Evolutionary conservation across 2,113 vertebrate genomes (phyloP), one percentile per base, ranked within the genome.

Genomic region (Sceloporus tristichus): DNA sequence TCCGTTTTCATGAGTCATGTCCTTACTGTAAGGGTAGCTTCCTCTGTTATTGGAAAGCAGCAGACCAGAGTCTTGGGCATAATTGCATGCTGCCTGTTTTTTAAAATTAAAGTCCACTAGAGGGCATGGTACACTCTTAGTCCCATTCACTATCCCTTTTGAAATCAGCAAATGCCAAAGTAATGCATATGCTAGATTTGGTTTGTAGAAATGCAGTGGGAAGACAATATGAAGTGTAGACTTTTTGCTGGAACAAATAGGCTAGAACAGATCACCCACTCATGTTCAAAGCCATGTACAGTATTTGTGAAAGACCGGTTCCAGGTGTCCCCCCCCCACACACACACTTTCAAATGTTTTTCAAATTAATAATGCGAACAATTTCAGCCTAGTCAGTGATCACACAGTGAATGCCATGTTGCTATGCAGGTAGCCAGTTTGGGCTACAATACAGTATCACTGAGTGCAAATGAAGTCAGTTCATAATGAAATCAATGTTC

Each of bases 101-200:
- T 76, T 68, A 48, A 75, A 40, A 78, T 56, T n/a, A 71, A 90
- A 94, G 85, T 92, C 94, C 93, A 94, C 95, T 92, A 95, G 94
- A 95, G 94, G 94, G 94, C 93, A 92, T 84, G 88, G 18, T 93
- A 89, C 78, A 87, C 79, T 84, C 89, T 91, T 78, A 79, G 87
- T 81, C 84, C n/a, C 18, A 53, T 48, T 40, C 23, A 38, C 13
- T 6, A 11, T 23, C 18, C 25, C 48, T 71, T 87, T 65, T 34
- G 34, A 80, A 34, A 82, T 40, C 25, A 19, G n/a, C 70, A 40
- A 75, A 13, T 11, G 73, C 40, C 42, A 77, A 76, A 56, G 14
- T 71, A 40, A 27, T 75, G 18, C 18, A n/a, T 1, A 10, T 2
- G 19, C 19, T 42, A 73, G 40, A 40, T 65, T 40, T 76, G 42